These are phyloP conservation scores for Beroe forskalii DNA, from an alignment of 37 sponge, comb jelly and placozoan genomes.

Conservation along the genomic window DNA sequence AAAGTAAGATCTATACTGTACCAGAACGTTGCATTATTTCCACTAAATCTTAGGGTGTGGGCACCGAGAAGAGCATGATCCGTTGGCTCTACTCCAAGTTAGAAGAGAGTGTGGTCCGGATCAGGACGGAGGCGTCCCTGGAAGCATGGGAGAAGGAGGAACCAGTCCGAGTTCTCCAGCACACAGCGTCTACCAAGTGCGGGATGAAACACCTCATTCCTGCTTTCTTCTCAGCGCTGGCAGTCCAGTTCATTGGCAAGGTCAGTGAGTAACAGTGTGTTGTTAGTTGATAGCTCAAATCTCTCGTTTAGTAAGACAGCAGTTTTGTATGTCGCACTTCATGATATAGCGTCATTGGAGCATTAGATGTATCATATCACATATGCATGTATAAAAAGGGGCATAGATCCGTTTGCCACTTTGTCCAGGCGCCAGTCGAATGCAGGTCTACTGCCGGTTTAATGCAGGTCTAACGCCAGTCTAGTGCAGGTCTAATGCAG, in stretches of 20 bases:
- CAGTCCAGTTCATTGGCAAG: constrained; percentile 59
- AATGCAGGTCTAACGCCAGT: too few relatives aligned
- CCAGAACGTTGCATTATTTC: too few relatives aligned
- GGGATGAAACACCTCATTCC: constrained; percentile 13
- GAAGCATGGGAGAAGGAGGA: constrained; percentile 32
- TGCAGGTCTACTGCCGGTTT: too few relatives aligned
- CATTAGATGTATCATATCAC: too few relatives aligned
- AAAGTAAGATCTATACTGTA: too few relatives aligned
- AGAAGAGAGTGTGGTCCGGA: constrained; percentile 10
- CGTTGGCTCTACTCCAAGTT: constrained; percentile 18
- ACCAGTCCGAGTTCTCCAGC: constrained; percentile 38
- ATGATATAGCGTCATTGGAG: too few relatives aligned
- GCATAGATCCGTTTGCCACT: too few relatives aligned
- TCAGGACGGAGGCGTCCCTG: neutral
- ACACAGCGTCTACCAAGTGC: neutral
- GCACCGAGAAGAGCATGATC: constrained; percentile 45
- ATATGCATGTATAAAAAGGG: too few relatives aligned
- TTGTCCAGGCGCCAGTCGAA: too few relatives aligned
- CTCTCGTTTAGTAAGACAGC: neutral
- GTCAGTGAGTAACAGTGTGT: neutral
- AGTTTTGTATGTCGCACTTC: neutral
- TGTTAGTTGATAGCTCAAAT: neutral
- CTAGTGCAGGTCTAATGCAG: too few relatives aligned
- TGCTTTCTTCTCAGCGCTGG: constrained; percentile 61
- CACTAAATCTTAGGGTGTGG: neutral